Evolutionary conservation across 2,888 invertebrate species (phyloP).

Genomic region (Ceriagrion tenellum): DNA sequence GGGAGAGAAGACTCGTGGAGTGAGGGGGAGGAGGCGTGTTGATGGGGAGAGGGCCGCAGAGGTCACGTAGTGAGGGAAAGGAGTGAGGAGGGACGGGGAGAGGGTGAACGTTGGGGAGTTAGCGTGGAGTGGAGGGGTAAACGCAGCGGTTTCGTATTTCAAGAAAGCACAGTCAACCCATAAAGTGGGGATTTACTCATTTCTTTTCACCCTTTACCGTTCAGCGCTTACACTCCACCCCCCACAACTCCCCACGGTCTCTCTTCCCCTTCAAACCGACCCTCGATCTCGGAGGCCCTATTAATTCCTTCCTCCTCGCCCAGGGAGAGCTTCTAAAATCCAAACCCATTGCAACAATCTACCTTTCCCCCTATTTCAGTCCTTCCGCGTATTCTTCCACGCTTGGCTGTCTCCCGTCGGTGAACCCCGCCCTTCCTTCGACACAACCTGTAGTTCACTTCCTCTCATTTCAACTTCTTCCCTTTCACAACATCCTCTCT

Average conservation of each 20-base stretch:
- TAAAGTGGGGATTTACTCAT: conserved; percentile 6
- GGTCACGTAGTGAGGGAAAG: background rate
- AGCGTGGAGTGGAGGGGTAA: background rate
- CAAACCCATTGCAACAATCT: background rate
- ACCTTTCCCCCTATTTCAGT: background rate
- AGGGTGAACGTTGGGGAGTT: background rate
- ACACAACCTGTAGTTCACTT: too few species aligned
- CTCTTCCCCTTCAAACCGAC: background rate
- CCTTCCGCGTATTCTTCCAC: background rate
- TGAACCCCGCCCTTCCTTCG: too few species aligned
- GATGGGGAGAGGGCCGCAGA: background rate
- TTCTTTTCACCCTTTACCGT: background rate
- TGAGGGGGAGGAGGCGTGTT: too few species aligned
- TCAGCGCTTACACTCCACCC: background rate
- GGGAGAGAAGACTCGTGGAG: background rate
- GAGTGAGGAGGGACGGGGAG: background rate
- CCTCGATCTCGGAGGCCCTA: background rate
- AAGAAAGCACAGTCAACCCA: background rate
- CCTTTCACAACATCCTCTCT: too few species aligned
- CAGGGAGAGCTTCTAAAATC: background rate
- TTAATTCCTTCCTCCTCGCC: background rate
- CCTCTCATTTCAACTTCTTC: too few species aligned
- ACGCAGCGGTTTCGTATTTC: conserved; percentile 46
- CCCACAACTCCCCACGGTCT: too few species aligned
- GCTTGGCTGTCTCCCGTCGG: too few species aligned